Evolutionary conservation across 2,113 vertebrate species (phyloP).

Genomic region (Platysternon megacephalum): DNA sequence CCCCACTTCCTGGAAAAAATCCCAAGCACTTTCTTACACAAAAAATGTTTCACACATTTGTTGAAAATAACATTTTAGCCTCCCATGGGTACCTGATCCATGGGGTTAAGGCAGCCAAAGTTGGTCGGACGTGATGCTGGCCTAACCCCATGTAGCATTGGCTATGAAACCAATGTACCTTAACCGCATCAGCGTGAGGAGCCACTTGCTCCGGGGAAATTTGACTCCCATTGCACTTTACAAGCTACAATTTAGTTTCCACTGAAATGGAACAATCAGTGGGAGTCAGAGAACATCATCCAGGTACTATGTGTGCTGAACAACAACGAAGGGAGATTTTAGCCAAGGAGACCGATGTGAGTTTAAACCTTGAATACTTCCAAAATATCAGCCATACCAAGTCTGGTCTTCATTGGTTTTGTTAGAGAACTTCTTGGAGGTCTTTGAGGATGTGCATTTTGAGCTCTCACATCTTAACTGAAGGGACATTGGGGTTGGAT

Average conservation of each 20-base stretch:
- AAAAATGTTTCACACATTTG: not conserved
- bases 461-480: not conserved
- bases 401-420: not conserved
- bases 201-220: too few species aligned
- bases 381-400: not conserved
- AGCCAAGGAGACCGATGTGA: slow-evolving; percentile 3
- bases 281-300: not conserved
- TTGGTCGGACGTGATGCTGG: too few species aligned
- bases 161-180: too few species aligned
- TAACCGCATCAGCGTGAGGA: too few species aligned
- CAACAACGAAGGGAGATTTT: not conserved
- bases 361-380: not conserved
- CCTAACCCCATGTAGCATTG: too few species aligned
- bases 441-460: not conserved
- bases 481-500: not conserved
- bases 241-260: fast-evolving
- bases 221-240: not conserved
- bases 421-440: fast-evolving
- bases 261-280: not conserved
- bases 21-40: slow-evolving; percentile 3
- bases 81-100: too few species aligned
- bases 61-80: too few species aligned
- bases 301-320: not conserved
- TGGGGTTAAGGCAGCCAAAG: too few species aligned
- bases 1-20: too few species aligned